Conservation (phyloP, 92 coral and sea anemone species). For the Porites rus region DNA sequence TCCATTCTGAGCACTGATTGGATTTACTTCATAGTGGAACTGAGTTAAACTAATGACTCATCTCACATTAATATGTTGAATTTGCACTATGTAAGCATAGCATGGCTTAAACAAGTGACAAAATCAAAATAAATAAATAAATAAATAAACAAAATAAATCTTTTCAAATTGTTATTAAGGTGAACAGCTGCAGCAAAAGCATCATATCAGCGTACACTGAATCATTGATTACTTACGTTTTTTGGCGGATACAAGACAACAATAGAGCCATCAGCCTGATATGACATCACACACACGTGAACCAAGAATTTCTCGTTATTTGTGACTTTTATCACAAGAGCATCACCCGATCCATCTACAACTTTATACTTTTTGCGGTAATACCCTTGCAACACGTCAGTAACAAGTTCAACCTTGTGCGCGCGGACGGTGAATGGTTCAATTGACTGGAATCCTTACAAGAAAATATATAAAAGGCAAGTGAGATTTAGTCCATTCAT, state of each 20-base stretch:
- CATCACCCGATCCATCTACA: slow-evolving; percentile 40
- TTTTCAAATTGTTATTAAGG: background rate
- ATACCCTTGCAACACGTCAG: too few relatives aligned
- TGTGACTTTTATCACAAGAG: slow-evolving; percentile 27
- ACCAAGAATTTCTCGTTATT: background rate
- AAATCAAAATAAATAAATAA: too few relatives aligned
- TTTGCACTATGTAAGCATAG: too few relatives aligned
- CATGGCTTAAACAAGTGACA: too few relatives aligned
- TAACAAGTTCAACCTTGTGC: slow-evolving; percentile 14
- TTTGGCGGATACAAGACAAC: slow-evolving; percentile 33
- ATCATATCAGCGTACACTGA: background rate
- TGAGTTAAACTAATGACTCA: too few relatives aligned
- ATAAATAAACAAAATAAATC: too few relatives aligned
- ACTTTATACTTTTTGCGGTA: background rate
- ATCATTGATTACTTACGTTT: slow-evolving; percentile 6
- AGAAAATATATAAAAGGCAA: too few relatives aligned
- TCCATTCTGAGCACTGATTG: too few relatives aligned
- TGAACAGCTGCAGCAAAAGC: background rate
- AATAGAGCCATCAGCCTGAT: slow-evolving; percentile 47
- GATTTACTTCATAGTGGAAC: too few relatives aligned
- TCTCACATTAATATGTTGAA: too few relatives aligned
- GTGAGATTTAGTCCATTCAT: too few relatives aligned
- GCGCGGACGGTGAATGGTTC: slow-evolving; percentile 12
- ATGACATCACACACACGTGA: slow-evolving; percentile 27
- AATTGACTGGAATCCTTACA: background rate